Evolutionary conservation across 2,113 vertebrate genomes (phyloP).

Genomic region (Fregetta grallaria): DNA sequence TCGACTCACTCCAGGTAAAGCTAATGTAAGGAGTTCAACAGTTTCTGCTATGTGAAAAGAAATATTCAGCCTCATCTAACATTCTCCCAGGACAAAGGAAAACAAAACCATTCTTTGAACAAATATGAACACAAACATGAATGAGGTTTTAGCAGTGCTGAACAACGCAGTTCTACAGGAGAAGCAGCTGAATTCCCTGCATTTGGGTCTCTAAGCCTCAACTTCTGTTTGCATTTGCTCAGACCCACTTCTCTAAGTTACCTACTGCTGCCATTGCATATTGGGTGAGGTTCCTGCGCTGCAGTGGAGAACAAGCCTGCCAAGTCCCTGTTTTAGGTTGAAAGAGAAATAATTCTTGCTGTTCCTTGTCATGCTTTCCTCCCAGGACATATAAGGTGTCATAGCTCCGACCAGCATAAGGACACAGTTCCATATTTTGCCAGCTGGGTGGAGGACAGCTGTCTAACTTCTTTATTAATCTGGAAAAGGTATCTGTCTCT

Average conservation of each 20-base stretch:
- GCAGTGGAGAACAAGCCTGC: conserved; percentile 80
- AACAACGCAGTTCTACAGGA: neutral
- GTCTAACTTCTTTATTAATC: conserved; percentile 79
- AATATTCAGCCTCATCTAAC: neutral
- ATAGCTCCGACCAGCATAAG: conserved; percentile 60
- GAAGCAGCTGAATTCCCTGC: neutral
- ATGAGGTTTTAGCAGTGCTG: neutral
- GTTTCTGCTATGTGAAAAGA: neutral
- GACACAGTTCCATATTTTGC: conserved; percentile 61
- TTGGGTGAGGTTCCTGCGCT: conserved; percentile 85
- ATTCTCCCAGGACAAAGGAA: neutral
- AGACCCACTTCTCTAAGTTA: conserved; percentile 64
- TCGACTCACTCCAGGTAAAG: neutral
- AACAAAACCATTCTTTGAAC: neutral
- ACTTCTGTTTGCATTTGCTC: neutral
- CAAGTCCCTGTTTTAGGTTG: conserved; percentile 81
- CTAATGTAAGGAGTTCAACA: neutral
- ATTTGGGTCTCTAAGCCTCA: neutral
- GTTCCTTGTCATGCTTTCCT: conserved; percentile 82
- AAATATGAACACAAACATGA: neutral
- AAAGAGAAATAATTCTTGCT: conserved; percentile 83
- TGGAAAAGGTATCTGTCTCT: conserved; percentile 67
- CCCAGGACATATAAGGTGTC: conserved; percentile 85
- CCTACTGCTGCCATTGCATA: conserved; percentile 87
- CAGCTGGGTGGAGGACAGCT: conserved; percentile 77